Evolutionary conservation across 2,113 vertebrate species (phyloP).

Genomic region (Osmerus eperlanus): DNA sequence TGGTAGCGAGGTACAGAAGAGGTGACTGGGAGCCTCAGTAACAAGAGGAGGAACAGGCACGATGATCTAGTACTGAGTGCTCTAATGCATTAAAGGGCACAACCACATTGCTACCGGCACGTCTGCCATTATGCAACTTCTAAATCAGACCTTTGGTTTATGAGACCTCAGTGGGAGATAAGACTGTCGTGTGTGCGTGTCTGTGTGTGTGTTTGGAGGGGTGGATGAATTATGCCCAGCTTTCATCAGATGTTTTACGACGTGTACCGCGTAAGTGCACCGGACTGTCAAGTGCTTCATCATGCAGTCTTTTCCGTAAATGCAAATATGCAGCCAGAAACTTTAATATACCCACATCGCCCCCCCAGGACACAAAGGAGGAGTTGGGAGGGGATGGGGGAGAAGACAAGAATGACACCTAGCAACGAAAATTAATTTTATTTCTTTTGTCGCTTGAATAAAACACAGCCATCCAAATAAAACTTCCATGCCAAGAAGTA

Average conservation of each 20-base stretch:
- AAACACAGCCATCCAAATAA: background rate
- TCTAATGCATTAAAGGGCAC: slow-evolving; percentile 19
- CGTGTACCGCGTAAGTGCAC: slow-evolving; percentile 43
- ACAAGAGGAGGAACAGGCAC: background rate
- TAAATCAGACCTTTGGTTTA: slow-evolving; percentile 37
- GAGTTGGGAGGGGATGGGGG: slow-evolving; percentile 2
- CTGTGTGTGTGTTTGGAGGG: slow-evolving; percentile 33
- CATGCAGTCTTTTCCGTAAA: slow-evolving; percentile 51
- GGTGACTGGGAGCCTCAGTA: background rate
- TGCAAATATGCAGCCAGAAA: slow-evolving; percentile 51
- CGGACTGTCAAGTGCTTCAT: slow-evolving; percentile 61
- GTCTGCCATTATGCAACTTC: slow-evolving; percentile 19
- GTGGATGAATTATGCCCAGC: slow-evolving; percentile 52
- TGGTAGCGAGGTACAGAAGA: background rate
- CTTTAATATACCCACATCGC: slow-evolving; percentile 42
- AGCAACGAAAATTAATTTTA: background rate
- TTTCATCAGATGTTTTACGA: slow-evolving; percentile 61
- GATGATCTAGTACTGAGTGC: slow-evolving; percentile 23
- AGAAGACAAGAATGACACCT: background rate
- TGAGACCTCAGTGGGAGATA: slow-evolving; percentile 28
- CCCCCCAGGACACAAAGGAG: slow-evolving; percentile 21
- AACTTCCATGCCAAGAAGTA: background rate
- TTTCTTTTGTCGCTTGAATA: background rate
- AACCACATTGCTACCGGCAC: slow-evolving; percentile 11
- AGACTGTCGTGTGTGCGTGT: slow-evolving; percentile 17